These are phyloP conservation scores for Trichopoda pennipes DNA, from an alignment of 2,888 invertebrate genomes.

Conservation along the genomic window DNA sequence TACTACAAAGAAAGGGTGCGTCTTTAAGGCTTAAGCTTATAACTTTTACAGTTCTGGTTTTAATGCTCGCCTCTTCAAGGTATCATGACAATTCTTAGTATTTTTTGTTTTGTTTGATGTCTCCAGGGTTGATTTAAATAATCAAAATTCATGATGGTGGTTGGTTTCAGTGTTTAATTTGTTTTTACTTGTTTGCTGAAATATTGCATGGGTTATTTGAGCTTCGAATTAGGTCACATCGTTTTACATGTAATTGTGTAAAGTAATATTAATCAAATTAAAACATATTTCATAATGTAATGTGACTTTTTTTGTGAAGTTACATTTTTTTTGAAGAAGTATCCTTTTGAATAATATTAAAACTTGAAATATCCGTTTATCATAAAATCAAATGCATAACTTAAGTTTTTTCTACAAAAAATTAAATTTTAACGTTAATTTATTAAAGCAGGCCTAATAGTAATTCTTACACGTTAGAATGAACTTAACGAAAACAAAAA, in stretches of 20 bases:
- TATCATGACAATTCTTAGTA: slow-evolving; percentile 10
- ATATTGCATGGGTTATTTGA: slow-evolving; percentile 9
- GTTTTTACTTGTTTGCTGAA: not conserved
- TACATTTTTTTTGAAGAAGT: too few relatives aligned
- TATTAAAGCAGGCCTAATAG: not conserved
- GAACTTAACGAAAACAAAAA: slow-evolving; percentile 1
- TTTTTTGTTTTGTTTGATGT: slow-evolving; percentile 32
- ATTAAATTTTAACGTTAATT: not conserved
- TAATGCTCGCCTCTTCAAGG: slow-evolving; percentile 1
- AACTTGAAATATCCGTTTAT: not conserved
- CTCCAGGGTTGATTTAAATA: slow-evolving; percentile 62
- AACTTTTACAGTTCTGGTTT: slow-evolving; percentile 5
- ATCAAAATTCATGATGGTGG: slow-evolving; percentile 50
- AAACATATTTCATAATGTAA: slow-evolving; percentile 40
- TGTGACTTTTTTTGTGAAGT: too few relatives aligned
- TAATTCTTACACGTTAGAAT: not conserved
- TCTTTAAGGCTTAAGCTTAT: slow-evolving; percentile 36
- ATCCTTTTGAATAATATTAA: not conserved
- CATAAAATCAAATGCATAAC: not conserved
- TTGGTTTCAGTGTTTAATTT: slow-evolving; percentile 19
- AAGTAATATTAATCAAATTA: slow-evolving; percentile 53
- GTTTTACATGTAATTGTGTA: slow-evolving; percentile 37
- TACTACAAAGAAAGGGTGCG: slow-evolving; percentile 52
- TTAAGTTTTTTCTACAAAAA: not conserved
- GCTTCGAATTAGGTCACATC: slow-evolving; percentile 55